Percentiles rank a stretch among this genome's conserved stretches.
phyloP scores from a whole-genome alignment of 2,113 vertebrate genomes.

The Ranitomeya variabilis region DNA sequence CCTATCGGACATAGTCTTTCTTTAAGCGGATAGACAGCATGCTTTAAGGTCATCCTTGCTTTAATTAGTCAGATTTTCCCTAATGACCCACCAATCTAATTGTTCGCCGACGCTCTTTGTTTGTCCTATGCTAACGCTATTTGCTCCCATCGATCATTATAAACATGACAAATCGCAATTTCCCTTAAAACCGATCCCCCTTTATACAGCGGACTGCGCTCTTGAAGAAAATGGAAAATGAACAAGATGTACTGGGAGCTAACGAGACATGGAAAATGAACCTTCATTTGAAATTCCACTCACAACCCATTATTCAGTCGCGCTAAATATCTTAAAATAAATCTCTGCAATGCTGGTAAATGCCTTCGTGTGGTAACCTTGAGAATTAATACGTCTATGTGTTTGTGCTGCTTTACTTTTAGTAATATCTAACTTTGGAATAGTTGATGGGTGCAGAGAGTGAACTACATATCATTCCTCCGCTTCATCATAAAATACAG shows the following conservation, averaged over 20 bases:
- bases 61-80: not conserved
- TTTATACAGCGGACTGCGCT: not conserved
- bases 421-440: not conserved
- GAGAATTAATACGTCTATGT: not conserved
- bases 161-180: not conserved
- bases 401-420: not conserved
- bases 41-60: not conserved
- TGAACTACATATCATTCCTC: not conserved
- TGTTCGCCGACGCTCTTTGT: not conserved
- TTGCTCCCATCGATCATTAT: not conserved
- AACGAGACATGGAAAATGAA: slow-evolving; percentile 34
- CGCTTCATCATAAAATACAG: slow-evolving; percentile 5
- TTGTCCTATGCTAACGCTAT: not conserved
- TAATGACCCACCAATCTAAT: not conserved
- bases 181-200: not conserved
- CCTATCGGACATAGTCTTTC: not conserved
- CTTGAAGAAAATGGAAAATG: slow-evolving; percentile 23
- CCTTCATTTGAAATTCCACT: not conserved
- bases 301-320: slow-evolving; percentile 15
- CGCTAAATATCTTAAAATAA: slow-evolving; percentile 32
- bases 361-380: slow-evolving; percentile 31
- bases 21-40: too few species aligned
- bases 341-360: slow-evolving; percentile 5
- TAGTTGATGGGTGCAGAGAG: slow-evolving; percentile 9
- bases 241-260: slow-evolving; percentile 10